Percentiles rank a stretch among this genome's conserved stretches.
These are phyloP conservation scores for Paramormyrops hopkinsi DNA, from an alignment of 2,797 vertebrate genomes.

Conservation along the genomic window DNA sequence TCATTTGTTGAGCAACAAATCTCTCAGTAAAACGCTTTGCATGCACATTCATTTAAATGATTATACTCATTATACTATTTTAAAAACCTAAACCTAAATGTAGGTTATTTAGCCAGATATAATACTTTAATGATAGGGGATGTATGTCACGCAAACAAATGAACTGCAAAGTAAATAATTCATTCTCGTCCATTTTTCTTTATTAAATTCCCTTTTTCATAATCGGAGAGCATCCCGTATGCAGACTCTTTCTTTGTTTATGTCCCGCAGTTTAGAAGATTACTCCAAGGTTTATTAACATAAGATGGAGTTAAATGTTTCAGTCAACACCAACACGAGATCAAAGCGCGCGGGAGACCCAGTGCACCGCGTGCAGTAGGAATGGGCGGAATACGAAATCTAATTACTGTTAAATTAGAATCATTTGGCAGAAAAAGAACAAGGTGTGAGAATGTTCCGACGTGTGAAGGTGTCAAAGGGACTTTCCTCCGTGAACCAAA, in stretches of 20 bases:
- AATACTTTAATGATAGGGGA: neutral
- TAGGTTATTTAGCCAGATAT: neutral
- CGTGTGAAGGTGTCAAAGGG: slow-evolving; percentile 28
- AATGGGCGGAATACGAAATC: slow-evolving; percentile 41
- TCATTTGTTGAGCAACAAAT: neutral
- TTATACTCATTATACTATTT: neutral
- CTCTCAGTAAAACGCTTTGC: neutral
- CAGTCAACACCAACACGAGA: slow-evolving; percentile 47
- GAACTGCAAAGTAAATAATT: slow-evolving; percentile 2
- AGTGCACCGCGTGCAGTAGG: slow-evolving; percentile 30
- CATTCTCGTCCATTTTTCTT: neutral
- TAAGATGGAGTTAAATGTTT: slow-evolving; percentile 39
- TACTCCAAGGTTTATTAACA: slow-evolving; percentile 15
- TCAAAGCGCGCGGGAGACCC: slow-evolving; percentile 41
- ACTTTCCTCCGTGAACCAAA: slow-evolving; percentile 42
- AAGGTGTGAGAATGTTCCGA: slow-evolving; percentile 36
- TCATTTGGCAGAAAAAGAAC: slow-evolving; percentile 34
- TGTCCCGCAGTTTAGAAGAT: slow-evolving; percentile 1
- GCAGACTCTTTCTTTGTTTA: neutral
- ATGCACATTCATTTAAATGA: neutral
- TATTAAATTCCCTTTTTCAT: neutral
- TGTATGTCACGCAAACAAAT: neutral
- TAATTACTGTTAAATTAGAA: slow-evolving; percentile 53
- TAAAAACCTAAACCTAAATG: neutral
- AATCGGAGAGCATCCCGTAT: neutral